These are phyloP conservation scores for Neria commutata DNA, from an alignment of 2,888 invertebrate genomes.

Conservation along the genomic window DNA sequence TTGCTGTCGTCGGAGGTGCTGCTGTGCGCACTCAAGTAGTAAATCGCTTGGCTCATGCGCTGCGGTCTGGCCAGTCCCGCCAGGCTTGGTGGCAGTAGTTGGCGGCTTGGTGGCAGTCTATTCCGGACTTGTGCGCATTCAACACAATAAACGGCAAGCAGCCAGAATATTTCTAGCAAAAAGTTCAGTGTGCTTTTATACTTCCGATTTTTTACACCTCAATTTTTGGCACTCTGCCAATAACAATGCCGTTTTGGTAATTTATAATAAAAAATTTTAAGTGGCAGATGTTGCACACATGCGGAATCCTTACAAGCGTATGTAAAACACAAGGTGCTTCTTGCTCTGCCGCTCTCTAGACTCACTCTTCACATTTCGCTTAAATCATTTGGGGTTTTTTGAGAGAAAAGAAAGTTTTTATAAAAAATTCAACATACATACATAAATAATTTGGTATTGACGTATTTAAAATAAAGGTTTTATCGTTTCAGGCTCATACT, in stretches of 20 bases:
- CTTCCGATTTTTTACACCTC: slow-evolving; percentile 36
- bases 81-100: background rate
- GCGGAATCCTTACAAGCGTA: slow-evolving; percentile 33
- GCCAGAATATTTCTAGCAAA: slow-evolving; percentile 5
- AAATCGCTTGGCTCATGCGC: slow-evolving; percentile 5
- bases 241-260: background rate
- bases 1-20: background rate
- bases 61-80: background rate
- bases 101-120: background rate
- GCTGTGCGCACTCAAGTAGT: background rate
- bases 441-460: too few species aligned
- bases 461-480: too few species aligned
- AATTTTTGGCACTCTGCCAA: slow-evolving; percentile 24
- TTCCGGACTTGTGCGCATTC: background rate
- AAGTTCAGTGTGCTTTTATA: slow-evolving; percentile 26
- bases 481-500: too few species aligned
- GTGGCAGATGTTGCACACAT: slow-evolving; percentile 28
- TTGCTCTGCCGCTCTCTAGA: too few species aligned
- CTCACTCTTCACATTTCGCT: too few species aligned
- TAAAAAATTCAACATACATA: too few species aligned
- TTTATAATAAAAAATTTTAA: too few species aligned
- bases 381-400: too few species aligned
- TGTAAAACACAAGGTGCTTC: too few species aligned
- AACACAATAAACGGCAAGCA: background rate
- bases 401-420: too few species aligned